Evolutionary conservation across 2,888 invertebrate species (phyloP).

Genomic region (Phyllotreta cruciferae): DNA sequence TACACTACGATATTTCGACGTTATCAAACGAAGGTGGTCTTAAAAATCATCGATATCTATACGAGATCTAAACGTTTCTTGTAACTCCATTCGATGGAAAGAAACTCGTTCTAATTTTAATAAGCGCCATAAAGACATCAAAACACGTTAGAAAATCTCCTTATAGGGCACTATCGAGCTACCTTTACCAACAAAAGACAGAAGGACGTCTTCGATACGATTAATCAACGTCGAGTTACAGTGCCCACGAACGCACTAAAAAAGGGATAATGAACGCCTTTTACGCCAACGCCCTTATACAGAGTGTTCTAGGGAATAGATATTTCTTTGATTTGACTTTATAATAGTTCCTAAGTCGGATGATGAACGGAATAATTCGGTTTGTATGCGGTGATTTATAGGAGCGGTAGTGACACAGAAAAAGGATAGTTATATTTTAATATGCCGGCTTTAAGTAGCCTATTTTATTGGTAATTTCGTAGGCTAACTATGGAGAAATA

Average conservation of each 20-base stretch:
- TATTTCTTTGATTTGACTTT: conserved; percentile 22
- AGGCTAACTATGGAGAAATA: no score
- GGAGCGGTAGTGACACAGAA: no score
- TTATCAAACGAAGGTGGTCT: no score
- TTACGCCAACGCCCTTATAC: conserved; percentile 38
- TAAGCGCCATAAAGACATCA: conserved; percentile 25
- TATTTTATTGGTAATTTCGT: no score
- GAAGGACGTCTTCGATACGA: conserved; percentile 34
- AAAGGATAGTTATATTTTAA: no score
- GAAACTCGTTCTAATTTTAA: conserved; percentile 22
- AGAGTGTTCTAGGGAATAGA: conserved; percentile 23
- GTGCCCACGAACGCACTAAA: conserved; percentile 45
- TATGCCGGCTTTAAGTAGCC: no score
- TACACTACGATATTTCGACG: no score
- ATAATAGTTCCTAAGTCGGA: conserved; percentile 15
- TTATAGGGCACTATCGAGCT: conserved; percentile 18
- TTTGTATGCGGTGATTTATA: no score
- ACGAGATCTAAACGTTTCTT: conserved; percentile 22
- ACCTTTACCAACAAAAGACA: conserved; percentile 34
- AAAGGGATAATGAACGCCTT: conserved; percentile 48
- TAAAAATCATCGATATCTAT: conserved; percentile 6
- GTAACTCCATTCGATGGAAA: conserved; percentile 17
- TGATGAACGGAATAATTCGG: no score
- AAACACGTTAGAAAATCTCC: conserved; percentile 22
- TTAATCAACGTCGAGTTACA: conserved; percentile 47